Percentiles rank a stretch among this genome's conserved stretches.
These are phyloP conservation scores for Colletes collaris DNA, from an alignment of 2,888 invertebrate genomes.

Conservation along the genomic window DNA sequence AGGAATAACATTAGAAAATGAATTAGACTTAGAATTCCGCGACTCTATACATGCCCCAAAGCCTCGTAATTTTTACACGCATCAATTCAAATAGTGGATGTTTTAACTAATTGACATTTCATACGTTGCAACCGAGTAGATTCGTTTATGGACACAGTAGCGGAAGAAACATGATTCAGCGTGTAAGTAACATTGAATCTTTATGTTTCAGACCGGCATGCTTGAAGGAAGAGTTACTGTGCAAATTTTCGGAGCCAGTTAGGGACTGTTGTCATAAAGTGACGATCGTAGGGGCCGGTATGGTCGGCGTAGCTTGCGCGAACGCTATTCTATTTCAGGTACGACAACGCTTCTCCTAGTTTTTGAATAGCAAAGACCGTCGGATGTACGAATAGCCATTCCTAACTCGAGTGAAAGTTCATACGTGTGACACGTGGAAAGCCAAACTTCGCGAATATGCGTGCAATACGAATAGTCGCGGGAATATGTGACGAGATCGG, in stretches of 20 bases:
- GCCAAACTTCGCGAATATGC: background rate
- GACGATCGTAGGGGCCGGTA: conserved; percentile 87
- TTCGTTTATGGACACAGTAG: background rate
- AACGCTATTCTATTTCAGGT: conserved; percentile 86
- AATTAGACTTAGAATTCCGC: too few species aligned
- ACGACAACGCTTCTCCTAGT: conserved; percentile 23
- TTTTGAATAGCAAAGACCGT: background rate
- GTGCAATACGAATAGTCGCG: conserved; percentile 13
- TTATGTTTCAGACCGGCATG: conserved; percentile 63
- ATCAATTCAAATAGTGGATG: background rate
- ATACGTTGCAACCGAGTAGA: background rate
- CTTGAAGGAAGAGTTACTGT: conserved; percentile 76
- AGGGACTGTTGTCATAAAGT: conserved; percentile 84
- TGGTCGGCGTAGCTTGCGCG: conserved; percentile 87
- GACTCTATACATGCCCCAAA: too few species aligned
- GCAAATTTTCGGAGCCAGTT: conserved; percentile 78
- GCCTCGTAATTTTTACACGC: background rate
- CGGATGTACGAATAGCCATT: too few species aligned
- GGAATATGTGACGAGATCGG: conserved; percentile 15
- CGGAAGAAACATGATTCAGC: background rate
- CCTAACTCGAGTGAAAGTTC: conserved; percentile 50
- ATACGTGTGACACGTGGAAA: conserved; percentile 5
- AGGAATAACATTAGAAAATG: too few species aligned
- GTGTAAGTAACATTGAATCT: background rate
- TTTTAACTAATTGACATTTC: background rate